These are phyloP conservation scores for Leptestheria dahalacensis DNA, from an alignment of 1,140 invertebrate genomes.

Conservation along the genomic window DNA sequence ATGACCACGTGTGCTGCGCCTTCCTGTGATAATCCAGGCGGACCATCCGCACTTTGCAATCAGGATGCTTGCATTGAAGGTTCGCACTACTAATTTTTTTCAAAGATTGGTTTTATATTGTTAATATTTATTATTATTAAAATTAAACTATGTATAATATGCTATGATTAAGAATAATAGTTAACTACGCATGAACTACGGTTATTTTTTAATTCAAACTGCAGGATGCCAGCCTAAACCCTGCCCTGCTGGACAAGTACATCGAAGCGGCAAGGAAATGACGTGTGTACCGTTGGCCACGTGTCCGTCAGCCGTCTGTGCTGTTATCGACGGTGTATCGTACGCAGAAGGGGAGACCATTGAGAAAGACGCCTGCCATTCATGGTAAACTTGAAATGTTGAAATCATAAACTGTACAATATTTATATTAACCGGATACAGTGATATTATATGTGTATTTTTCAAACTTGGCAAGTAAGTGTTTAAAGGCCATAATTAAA, in stretches of 20 bases:
- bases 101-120: neutral
- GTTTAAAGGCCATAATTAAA: neutral
- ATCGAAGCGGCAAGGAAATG: slow-evolving; percentile 44
- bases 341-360: slow-evolving; percentile 64
- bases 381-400: slow-evolving; percentile 36
- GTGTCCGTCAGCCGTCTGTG: slow-evolving; percentile 49
- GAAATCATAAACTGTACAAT: slow-evolving; percentile 9
- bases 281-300: slow-evolving; percentile 54
- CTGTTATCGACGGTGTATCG: slow-evolving; percentile 42
- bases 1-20: slow-evolving; percentile 60
- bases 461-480: slow-evolving; percentile 9
- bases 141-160: slow-evolving; percentile 4
- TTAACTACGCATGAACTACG: too few relatives aligned
- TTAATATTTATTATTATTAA: neutral
- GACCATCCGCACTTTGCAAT: slow-evolving; percentile 42
- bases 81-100: too few relatives aligned
- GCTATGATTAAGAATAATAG: neutral
- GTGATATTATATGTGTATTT: slow-evolving; percentile 13
- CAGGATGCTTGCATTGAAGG: slow-evolving; percentile 63
- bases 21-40: slow-evolving; percentile 65
- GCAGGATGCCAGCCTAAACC: slow-evolving; percentile 52
- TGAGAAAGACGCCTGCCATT: slow-evolving; percentile 54
- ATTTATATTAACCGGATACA: slow-evolving; percentile 5
- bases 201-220: slow-evolving; percentile 14
- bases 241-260: slow-evolving; percentile 52